Evolutionary conservation across 1,140 invertebrate species (phyloP).

Genomic region (Gryllus bimaculatus): DNA sequence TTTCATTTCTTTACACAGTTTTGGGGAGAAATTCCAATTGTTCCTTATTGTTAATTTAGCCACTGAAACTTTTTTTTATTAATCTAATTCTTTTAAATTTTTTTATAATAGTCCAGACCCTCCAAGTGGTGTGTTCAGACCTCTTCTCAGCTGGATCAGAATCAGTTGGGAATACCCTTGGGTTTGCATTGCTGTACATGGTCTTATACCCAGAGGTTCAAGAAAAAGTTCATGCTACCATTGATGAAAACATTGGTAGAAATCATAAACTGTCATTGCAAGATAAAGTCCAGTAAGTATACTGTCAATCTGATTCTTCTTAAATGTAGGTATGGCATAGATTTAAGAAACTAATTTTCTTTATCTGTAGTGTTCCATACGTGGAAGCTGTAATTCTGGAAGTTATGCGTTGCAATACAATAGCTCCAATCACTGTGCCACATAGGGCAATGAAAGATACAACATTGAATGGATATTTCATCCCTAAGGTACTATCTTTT

Average conservation of each 20-base stretch:
- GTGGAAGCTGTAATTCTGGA: slow-evolving; percentile 19
- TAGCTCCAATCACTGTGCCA: slow-evolving; percentile 21
- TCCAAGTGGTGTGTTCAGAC: slow-evolving; percentile 27
- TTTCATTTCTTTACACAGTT: neutral
- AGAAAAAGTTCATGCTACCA: slow-evolving; percentile 44
- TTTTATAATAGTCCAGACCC: slow-evolving; percentile 12
- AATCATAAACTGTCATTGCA: slow-evolving; percentile 42
- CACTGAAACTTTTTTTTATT: neutral
- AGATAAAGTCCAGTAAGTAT: slow-evolving; percentile 37
- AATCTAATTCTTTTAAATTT: neutral
- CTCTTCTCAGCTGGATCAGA: slow-evolving; percentile 43
- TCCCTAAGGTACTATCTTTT: slow-evolving; percentile 22
- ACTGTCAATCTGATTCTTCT: neutral
- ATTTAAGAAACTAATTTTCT: neutral
- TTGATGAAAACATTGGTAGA: slow-evolving; percentile 53
- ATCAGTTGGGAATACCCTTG: slow-evolving; percentile 39
- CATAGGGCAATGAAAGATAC: slow-evolving; percentile 20
- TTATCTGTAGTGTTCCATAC: slow-evolving; percentile 21
- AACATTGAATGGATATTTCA: slow-evolving; percentile 19
- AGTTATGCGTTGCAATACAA: slow-evolving; percentile 21
- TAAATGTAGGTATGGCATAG: neutral
- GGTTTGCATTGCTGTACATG: slow-evolving; percentile 36
- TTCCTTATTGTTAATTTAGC: no score
- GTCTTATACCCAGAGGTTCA: slow-evolving; percentile 37
- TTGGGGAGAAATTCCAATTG: no score